Evolutionary conservation across 2,113 vertebrate genomes (phyloP).

Genomic region (Anoura caudifer): DNA sequence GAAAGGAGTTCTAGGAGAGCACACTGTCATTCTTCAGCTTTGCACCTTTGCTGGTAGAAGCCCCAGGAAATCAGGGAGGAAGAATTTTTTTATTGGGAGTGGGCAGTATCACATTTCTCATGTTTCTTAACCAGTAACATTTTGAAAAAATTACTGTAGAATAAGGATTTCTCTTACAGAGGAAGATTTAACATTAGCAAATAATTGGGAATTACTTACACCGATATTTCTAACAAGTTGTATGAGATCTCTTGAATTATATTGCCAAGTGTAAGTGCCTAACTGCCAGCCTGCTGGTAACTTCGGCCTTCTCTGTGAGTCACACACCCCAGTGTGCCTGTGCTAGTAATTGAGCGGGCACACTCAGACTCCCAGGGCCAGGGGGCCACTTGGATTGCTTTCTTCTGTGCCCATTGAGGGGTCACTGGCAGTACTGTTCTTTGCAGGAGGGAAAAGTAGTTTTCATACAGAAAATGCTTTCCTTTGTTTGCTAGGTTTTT

Average conservation of each 20-base stretch:
- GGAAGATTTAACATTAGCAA: conserved; percentile 9
- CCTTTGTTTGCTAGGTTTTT: background rate
- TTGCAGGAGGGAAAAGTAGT: background rate
- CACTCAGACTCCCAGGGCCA: background rate
- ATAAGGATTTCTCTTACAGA: conserved; percentile 19
- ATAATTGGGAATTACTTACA: conserved; percentile 1
- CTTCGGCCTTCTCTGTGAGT: background rate
- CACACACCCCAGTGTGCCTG: background rate
- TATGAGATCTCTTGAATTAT: background rate
- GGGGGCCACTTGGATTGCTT: background rate
- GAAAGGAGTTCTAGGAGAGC: background rate
- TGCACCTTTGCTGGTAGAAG: background rate
- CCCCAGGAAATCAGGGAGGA: background rate
- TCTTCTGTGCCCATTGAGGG: background rate
- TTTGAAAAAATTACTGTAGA: conserved; percentile 5
- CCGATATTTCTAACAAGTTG: background rate
- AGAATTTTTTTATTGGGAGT: background rate
- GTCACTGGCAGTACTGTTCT: conserved; percentile 5
- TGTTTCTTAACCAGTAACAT: background rate
- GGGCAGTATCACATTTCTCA: background rate
- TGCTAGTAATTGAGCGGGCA: background rate
- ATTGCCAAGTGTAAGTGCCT: background rate
- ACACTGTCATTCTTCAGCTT: background rate
- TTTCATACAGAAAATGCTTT: conserved; percentile 6
- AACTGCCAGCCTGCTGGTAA: background rate